Percentiles rank a stretch among this genome's conserved stretches.
Evolutionary conservation across 2,797 vertebrate species (phyloP).

Genomic region (Enteromius treurensis): DNA sequence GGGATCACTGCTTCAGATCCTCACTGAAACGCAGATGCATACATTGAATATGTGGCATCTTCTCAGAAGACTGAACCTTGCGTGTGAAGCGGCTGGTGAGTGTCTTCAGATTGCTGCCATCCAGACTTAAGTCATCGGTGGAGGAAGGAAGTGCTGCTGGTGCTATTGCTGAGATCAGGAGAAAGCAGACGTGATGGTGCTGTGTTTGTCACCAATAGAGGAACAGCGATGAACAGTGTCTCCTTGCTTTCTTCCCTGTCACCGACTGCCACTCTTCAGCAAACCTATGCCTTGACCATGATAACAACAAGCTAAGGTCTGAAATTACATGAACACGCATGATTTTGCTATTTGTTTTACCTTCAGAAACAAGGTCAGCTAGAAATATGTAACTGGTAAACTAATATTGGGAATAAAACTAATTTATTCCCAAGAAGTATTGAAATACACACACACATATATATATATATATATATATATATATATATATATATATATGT

Average conservation of each 20-base stretch:
- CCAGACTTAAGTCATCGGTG: constrained; percentile 33
- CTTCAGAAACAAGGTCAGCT: background rate
- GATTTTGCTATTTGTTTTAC: background rate
- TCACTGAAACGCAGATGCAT: background rate
- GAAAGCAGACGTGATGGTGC: constrained; percentile 24
- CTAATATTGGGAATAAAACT: background rate
- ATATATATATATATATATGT: too few relatives aligned
- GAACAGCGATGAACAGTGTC: constrained; percentile 32
- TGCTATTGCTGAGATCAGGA: constrained; percentile 49
- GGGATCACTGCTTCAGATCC: constrained; percentile 12
- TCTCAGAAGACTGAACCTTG: background rate
- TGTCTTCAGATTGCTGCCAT: background rate
- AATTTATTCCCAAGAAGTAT: background rate
- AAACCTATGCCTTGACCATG: background rate
- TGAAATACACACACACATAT: background rate
- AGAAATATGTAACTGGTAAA: too few relatives aligned
- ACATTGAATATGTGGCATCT: background rate
- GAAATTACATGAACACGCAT: background rate
- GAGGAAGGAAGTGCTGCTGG: constrained; percentile 52
- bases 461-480: too few relatives aligned
- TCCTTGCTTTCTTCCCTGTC: constrained; percentile 39
- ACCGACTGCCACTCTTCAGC: background rate
- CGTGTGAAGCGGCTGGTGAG: background rate
- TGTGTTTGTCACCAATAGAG: constrained; percentile 45
- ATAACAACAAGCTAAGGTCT: background rate